A percentile compares a stretch with the other conserved stretches of the same genome.
These are phyloP conservation scores for Gambusia affinis DNA, from an alignment of 2,113 vertebrate genomes.

Conservation along the genomic window DNA sequence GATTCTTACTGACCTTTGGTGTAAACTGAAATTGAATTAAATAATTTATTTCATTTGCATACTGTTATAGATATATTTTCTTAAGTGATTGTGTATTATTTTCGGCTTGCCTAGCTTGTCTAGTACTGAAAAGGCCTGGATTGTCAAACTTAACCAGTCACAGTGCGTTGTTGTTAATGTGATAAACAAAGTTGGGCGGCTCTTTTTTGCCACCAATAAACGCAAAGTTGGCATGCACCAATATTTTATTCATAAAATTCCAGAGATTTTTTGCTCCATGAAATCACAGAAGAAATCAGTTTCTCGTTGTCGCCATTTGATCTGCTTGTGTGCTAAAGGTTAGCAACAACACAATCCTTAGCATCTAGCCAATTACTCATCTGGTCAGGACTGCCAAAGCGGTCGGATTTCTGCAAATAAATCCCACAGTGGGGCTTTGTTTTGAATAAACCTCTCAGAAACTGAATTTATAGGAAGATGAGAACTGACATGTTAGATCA, in stretches of 20 bases:
- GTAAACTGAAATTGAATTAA: neutral
- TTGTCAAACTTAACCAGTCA: slow-evolving; percentile 18
- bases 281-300: neutral
- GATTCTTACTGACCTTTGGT: neutral
- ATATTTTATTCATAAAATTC: neutral
- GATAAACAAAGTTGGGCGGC: neutral
- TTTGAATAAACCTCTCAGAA: neutral
- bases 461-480: neutral
- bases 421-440: slow-evolving; percentile 4
- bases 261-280: neutral
- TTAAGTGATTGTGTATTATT: neutral
- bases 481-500: neutral
- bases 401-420: neutral
- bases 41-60: neutral
- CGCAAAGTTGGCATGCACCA: too few species aligned
- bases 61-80: rapidly evolving
- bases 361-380: slow-evolving; percentile 74
- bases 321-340: slow-evolving; percentile 41
- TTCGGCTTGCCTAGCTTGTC: rapidly evolving
- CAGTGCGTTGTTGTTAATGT: slow-evolving; percentile 6
- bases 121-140: slow-evolving; percentile 21
- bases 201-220: neutral
- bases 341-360: slow-evolving; percentile 68
- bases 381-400: slow-evolving; percentile 33
- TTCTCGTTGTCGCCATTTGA: neutral